A percentile compares a stretch with the other conserved stretches of the same genome.
phyloP scores from a whole-genome alignment of 2,888 invertebrate genomes.

The Rhaphigaster nebulosa region DNA sequence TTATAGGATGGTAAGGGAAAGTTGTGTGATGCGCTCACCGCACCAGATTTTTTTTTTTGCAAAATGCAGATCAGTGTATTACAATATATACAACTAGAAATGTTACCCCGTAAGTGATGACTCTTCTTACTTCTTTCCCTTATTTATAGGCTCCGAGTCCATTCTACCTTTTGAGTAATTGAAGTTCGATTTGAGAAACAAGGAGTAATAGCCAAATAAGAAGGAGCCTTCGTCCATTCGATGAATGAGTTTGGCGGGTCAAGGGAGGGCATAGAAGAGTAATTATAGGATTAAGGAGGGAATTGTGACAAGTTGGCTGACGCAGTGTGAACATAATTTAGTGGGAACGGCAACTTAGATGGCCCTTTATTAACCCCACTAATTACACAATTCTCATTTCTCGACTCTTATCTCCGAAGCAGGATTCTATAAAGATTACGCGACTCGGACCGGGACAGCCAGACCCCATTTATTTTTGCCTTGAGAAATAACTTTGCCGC shows the following conservation, averaged over 20 bases:
- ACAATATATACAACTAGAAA: no score
- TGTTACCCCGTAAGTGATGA: no score
- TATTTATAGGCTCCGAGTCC: no score
- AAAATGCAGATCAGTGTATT: no score
- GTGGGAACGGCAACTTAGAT: not conserved
- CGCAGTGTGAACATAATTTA: constrained; percentile 31
- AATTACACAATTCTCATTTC: constrained; percentile 49
- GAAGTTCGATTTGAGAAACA: not conserved
- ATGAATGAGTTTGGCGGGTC: not conserved
- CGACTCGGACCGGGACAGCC: not conserved
- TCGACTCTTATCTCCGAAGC: constrained; percentile 5
- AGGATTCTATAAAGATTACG: constrained; percentile 37
- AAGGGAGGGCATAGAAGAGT: not conserved
- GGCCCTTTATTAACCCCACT: not conserved
- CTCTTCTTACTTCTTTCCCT: no score
- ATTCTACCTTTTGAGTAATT: no score
- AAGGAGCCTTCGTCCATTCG: not conserved
- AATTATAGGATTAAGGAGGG: not conserved
- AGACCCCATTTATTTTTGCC: constrained; percentile 8
- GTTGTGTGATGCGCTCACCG: no score
- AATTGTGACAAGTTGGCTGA: not conserved
- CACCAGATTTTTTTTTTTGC: no score
- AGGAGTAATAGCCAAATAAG: not conserved
- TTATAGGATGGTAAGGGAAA: no score
- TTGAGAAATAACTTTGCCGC: constrained; percentile 3